Evolutionary conservation across 2,888 invertebrate genomes (phyloP), one percentile per base, ranked within the genome.

Genomic region (Cephus pygmeus): DNA sequence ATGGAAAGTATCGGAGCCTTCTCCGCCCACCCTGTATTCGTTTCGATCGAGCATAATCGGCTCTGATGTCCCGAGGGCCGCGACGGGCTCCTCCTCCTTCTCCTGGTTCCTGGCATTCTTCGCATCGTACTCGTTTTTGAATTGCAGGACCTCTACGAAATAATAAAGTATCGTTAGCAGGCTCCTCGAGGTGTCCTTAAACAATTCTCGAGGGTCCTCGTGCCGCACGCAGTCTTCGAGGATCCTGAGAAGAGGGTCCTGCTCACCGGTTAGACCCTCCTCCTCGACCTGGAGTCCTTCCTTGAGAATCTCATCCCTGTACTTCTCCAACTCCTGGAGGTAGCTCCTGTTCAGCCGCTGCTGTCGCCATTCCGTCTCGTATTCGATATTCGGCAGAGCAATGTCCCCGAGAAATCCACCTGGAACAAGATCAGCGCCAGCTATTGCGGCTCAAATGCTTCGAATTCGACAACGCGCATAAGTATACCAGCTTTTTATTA

Each of bases 211-310:
- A 56, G 56, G 12, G 23, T 56, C 56, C 23, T 56, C 56, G 56
- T 6, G 23, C 56, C 9, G 40, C 56, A 23, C 56, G 56, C 56
- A 30, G 30, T 33, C 71, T 30, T 30, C 11, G 34, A 33, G 12
- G n/a, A 71, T 71, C 33, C 30, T 33, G 71, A 33, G 73, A 73
- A 73, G 69, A 76, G 71, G 71, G 3, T 56, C 23, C 56, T 35
- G 82, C 80, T 74, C 93, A 92, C 96, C 96, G 30, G 96, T 95
- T 11, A 96, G 92, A 4, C 96, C 96, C 90, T 97, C 97, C 88
- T 96, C 96, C 92, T 97, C 97, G 9, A 97, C 96, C 90, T 97
- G 96, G 30, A 97, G 92, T 1, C 96, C 97, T 91, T 97, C 96
- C 78, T 95, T 92, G 77, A 96, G 93, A 11, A 96, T 96, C 91